These are phyloP conservation scores for Hepsetus odoe DNA, from an alignment of 2,113 vertebrate genomes.

Conservation along the genomic window DNA sequence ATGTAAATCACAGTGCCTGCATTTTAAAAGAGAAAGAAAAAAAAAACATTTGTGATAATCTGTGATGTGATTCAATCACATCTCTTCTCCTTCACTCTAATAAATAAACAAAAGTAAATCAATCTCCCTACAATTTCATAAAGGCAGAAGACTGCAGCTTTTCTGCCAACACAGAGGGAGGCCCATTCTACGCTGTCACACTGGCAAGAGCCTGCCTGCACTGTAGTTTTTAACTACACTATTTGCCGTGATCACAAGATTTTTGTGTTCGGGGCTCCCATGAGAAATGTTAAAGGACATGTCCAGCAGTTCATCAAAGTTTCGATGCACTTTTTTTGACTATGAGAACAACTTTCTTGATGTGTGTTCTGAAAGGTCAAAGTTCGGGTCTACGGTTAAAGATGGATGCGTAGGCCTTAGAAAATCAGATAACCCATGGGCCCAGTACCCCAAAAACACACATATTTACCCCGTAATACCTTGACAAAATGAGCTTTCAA, in stretches of 20 bases:
- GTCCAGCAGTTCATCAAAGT: slow-evolving; percentile 26
- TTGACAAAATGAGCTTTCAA: neutral
- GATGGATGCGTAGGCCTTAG: too few species aligned
- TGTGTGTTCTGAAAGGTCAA: neutral
- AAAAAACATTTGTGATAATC: slow-evolving; percentile 33
- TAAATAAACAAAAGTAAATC: slow-evolving; percentile 51
- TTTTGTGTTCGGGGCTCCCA: slow-evolving; percentile 4
- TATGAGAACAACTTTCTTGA: neutral
- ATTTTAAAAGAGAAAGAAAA: slow-evolving; percentile 26
- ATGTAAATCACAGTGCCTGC: slow-evolving; percentile 35
- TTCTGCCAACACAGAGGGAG: slow-evolving; percentile 2
- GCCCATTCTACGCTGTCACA: neutral
- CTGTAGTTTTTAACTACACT: slow-evolving; percentile 37
- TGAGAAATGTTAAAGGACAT: slow-evolving; percentile 37
- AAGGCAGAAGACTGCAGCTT: slow-evolving; percentile 45
- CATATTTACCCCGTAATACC: neutral
- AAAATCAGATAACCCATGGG: too few species aligned
- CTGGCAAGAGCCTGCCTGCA: neutral
- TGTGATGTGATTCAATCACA: slow-evolving; percentile 46
- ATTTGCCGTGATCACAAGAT: neutral
- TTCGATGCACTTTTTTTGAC: neutral
- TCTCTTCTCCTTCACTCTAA: slow-evolving; percentile 42
- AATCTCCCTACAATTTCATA: slow-evolving; percentile 36
- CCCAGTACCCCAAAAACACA: too few species aligned
- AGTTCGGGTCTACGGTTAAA: neutral